Conservation (phyloP, 2,797 vertebrate species). For the Lepidocolaptes lacrymiger region DNA sequence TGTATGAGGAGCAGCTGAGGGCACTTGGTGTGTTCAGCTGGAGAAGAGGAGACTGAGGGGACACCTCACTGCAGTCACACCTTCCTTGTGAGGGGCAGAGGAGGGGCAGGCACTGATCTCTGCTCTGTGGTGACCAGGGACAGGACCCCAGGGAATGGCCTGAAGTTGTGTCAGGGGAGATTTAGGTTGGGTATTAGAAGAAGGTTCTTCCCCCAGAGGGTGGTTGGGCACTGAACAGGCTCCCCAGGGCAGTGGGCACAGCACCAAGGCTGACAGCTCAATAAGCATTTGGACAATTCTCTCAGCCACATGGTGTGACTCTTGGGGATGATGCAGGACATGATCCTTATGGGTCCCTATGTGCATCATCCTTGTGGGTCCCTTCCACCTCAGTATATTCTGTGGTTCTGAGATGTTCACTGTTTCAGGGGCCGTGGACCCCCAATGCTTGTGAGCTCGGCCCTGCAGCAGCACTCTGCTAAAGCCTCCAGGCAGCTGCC, state of each 20-base stretch:
- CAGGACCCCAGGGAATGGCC: not conserved
- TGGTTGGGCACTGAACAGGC: not conserved
- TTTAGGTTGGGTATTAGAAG: not conserved
- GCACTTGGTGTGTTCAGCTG: not conserved
- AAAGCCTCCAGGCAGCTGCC: not conserved
- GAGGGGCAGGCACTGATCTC: not conserved
- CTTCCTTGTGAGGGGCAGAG: not conserved
- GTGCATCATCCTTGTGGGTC: not conserved
- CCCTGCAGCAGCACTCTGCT: not conserved
- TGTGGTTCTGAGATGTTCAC: not conserved
- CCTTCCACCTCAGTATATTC: not conserved
- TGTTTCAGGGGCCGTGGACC: not conserved
- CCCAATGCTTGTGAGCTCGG: rapidly evolving
- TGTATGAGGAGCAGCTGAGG: not conserved
- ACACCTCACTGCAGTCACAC: not conserved
- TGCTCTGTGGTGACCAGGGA: not conserved
- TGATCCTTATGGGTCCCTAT: not conserved
- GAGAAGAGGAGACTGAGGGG: not conserved
- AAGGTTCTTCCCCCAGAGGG: not conserved
- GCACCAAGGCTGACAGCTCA: not conserved
- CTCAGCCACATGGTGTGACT: not conserved
- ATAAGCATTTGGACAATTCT: not conserved
- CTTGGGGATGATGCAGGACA: not conserved
- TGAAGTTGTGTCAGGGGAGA: not conserved
- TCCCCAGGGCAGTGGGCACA: not conserved